Evolutionary conservation across 1,140 invertebrate species (phyloP).

Genomic region (Drosophila fuyamai): DNA sequence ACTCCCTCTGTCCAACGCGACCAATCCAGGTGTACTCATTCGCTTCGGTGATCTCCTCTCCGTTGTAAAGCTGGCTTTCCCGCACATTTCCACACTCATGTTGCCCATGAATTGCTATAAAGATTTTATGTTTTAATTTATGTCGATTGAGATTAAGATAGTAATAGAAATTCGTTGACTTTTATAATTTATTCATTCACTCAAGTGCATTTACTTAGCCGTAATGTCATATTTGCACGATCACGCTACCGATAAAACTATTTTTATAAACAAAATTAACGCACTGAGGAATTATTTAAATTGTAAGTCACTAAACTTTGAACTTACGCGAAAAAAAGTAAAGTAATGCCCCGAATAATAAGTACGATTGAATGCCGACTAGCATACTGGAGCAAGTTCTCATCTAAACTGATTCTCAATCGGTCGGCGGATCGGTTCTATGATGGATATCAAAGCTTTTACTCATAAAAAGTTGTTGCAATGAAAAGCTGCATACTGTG

Average conservation of each 20-base stretch:
- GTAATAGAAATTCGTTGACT: too few relatives aligned
- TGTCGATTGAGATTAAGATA: too few relatives aligned
- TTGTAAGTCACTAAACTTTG: not conserved
- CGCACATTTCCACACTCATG: conserved; percentile 20
- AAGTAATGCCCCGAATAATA: not conserved
- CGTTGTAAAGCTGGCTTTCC: conserved; percentile 15
- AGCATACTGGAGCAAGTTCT: not conserved
- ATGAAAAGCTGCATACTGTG: not conserved
- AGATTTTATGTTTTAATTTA: not conserved
- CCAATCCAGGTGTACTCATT: conserved; percentile 36
- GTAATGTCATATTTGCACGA: too few relatives aligned
- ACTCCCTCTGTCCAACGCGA: not conserved
- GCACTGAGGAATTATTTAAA: too few relatives aligned
- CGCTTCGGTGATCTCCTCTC: not conserved
- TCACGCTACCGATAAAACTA: too few relatives aligned
- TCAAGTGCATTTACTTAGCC: too few relatives aligned
- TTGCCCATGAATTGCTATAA: not conserved
- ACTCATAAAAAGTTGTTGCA: too few relatives aligned
- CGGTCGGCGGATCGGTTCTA: not conserved
- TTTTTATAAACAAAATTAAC: too few relatives aligned
- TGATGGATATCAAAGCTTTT: conserved; percentile 2
- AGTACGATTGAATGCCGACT: not conserved
- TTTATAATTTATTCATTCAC: too few relatives aligned
- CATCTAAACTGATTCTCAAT: not conserved
- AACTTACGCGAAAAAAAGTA: conserved; percentile 8